These are phyloP conservation scores for Crotalus horridus DNA, from an alignment of 2,113 vertebrate genomes.

Conservation along the genomic window DNA sequence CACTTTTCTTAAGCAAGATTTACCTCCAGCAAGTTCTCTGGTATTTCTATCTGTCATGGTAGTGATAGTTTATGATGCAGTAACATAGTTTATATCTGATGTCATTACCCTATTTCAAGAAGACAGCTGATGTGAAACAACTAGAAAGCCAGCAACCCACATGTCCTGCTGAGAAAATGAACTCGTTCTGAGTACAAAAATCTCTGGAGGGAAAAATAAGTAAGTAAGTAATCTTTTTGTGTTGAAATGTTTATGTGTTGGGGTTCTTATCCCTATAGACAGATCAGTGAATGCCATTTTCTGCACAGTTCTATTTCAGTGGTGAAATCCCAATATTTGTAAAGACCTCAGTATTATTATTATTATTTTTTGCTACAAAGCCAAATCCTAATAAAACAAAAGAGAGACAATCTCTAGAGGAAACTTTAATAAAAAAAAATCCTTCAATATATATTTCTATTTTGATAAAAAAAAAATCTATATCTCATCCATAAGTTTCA, in stretches of 20 bases:
- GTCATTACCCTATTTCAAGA: accelerated
- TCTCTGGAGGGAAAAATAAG: neutral
- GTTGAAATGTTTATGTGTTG: constrained; percentile 5
- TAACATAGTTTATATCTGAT: neutral
- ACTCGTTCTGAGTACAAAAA: constrained; percentile 19
- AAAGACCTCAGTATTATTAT: neutral
- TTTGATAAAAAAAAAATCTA: neutral
- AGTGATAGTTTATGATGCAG: neutral
- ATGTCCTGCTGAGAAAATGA: accelerated
- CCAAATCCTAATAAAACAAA: neutral
- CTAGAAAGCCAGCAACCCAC: neutral
- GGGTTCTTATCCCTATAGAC: neutral
- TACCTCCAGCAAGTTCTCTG: neutral
- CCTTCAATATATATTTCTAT: neutral
- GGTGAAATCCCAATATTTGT: neutral
- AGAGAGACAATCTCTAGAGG: neutral
- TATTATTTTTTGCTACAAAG: constrained; percentile 6
- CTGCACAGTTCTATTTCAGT: neutral
- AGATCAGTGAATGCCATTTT: neutral
- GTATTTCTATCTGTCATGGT: neutral
- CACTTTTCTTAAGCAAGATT: neutral
- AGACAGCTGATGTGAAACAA: neutral
- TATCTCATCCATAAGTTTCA: neutral
- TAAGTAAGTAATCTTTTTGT: neutral
- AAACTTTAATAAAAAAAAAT: constrained; percentile 2